phyloP scores from a whole-genome alignment of 2,888 invertebrate genomes.

The Fragum sueziense region DNA sequence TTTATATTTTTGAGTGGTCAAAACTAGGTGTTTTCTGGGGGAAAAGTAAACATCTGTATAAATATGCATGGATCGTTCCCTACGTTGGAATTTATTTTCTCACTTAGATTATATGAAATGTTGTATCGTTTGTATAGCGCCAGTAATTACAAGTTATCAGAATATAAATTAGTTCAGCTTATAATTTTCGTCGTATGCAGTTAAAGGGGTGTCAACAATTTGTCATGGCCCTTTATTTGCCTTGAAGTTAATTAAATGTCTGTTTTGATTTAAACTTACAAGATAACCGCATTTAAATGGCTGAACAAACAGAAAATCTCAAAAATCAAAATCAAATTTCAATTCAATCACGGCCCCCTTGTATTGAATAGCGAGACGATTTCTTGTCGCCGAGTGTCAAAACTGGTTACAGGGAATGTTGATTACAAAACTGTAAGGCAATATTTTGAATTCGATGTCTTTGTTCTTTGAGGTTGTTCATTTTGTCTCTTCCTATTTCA shows the following conservation, averaged over 20 bases:
- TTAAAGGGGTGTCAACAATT: neutral
- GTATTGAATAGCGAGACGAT: neutral
- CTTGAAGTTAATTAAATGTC: slow-evolving; percentile 55
- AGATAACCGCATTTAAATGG: slow-evolving; percentile 53
- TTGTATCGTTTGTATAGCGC: neutral
- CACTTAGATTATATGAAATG: too few species aligned
- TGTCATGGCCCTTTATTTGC: slow-evolving; percentile 29
- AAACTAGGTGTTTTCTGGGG: neutral
- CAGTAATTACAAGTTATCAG: slow-evolving; percentile 2
- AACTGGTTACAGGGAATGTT: slow-evolving; percentile 26
- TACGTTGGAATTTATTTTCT: too few species aligned
- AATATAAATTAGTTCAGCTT: neutral
- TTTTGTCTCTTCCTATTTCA: too few species aligned
- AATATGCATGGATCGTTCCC: neutral
- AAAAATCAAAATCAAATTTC: slow-evolving; percentile 42
- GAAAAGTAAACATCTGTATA: neutral
- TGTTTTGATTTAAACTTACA: slow-evolving; percentile 43
- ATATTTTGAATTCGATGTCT: too few species aligned
- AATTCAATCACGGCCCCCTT: slow-evolving; percentile 24
- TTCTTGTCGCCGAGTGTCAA: slow-evolving; percentile 12
- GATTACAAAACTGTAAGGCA: too few species aligned
- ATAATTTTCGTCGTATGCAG: neutral
- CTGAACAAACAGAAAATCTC: slow-evolving; percentile 42
- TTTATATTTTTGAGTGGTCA: neutral
- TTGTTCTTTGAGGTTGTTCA: too few species aligned